Evolutionary conservation across 2,797 vertebrate species (phyloP).

Genomic region (Petrocephalus schoutedeni): DNA sequence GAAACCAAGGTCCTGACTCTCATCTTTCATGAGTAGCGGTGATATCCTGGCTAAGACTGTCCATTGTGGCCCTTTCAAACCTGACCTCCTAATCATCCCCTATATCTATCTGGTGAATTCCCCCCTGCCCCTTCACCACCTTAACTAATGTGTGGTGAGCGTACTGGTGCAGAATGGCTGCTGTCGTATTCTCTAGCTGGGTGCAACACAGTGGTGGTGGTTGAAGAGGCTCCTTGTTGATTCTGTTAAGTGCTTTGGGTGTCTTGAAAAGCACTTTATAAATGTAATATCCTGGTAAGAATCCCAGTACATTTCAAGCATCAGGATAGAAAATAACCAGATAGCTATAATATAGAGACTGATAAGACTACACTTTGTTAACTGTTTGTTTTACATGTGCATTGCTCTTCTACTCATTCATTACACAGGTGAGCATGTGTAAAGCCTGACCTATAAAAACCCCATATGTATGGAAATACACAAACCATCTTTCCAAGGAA

Average conservation of each 20-base stretch:
- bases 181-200: not conserved
- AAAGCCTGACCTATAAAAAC: not conserved
- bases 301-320: not conserved
- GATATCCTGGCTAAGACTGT: not conserved
- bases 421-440: not conserved
- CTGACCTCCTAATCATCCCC: not conserved
- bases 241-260: not conserved
- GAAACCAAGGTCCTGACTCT: not conserved
- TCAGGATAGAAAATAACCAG: not conserved
- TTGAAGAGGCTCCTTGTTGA: not conserved
- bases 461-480: not conserved
- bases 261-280: not conserved
- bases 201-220: not conserved
- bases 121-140: not conserved
- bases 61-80: not conserved
- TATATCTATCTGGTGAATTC: not conserved
- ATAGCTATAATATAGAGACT: not conserved
- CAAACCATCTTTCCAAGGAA: not conserved
- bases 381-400: not conserved
- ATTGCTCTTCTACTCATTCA: not conserved
- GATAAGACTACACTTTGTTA: not conserved
- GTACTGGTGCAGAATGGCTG: not conserved
- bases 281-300: not conserved
- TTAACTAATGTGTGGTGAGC: not conserved
- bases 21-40: not conserved